phyloP scores from a whole-genome alignment of 2,888 invertebrate species.

The Rhagophthalmus giganteus region DNA sequence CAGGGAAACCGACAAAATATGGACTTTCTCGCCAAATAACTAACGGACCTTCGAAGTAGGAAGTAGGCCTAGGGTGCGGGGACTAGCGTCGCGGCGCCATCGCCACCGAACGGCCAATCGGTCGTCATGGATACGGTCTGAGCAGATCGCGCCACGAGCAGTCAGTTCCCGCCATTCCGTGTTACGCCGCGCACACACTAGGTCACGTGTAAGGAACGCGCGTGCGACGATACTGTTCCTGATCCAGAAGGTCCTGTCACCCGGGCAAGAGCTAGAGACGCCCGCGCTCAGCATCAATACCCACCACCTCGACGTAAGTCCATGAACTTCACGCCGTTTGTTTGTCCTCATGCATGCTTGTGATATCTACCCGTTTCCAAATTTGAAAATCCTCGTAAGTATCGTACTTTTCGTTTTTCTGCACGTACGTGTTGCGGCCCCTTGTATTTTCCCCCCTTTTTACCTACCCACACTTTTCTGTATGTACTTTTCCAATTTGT shows the following conservation, averaged over 20 bases:
- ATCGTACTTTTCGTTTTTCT: slow-evolving; percentile 28
- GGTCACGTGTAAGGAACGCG: slow-evolving; percentile 49
- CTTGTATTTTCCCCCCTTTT: slow-evolving; percentile 8
- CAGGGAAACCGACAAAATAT: slow-evolving; percentile 16
- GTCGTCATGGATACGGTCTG: slow-evolving; percentile 54
- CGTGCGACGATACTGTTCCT: slow-evolving; percentile 50
- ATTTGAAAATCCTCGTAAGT: slow-evolving; percentile 30
- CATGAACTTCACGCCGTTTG: slow-evolving; percentile 29
- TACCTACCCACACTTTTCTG: slow-evolving; percentile 9
- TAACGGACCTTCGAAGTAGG: slow-evolving; percentile 28
- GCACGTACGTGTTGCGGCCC: slow-evolving; percentile 24
- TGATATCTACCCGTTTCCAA: slow-evolving; percentile 27
- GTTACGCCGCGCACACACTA: slow-evolving; percentile 56
- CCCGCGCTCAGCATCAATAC: slow-evolving; percentile 51
- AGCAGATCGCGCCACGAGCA: slow-evolving; percentile 44
- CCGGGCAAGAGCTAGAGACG: slow-evolving; percentile 48
- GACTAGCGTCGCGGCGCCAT: slow-evolving; percentile 54
- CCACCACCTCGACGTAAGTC: slow-evolving; percentile 53
- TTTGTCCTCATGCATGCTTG: slow-evolving; percentile 30
- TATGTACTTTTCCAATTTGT: slow-evolving; percentile 14
- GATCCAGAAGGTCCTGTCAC: slow-evolving; percentile 44
- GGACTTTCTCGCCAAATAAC: slow-evolving; percentile 29
- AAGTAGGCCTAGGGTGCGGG: slow-evolving; percentile 35
- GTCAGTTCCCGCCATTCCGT: slow-evolving; percentile 54
- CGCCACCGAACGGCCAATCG: slow-evolving; percentile 51